phyloP scores from a whole-genome alignment of 2,797 vertebrate genomes.

The Cyprinodon diabolis region DNA sequence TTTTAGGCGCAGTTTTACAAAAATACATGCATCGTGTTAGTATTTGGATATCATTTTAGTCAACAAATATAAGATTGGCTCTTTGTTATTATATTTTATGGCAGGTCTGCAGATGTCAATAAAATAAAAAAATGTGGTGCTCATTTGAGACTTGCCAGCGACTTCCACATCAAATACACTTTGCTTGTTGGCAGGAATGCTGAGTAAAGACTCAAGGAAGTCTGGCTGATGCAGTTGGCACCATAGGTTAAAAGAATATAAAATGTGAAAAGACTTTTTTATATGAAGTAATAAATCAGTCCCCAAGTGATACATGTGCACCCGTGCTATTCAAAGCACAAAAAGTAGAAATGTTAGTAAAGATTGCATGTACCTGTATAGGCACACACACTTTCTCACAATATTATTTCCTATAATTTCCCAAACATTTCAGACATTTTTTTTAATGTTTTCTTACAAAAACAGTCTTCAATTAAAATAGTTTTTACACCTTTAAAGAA shows the following conservation, averaged over 20 bases:
- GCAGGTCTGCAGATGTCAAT: constrained; percentile 63
- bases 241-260: constrained; percentile 64
- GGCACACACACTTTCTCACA: constrained; percentile 60
- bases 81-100: constrained; percentile 60
- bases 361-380: constrained; percentile 58
- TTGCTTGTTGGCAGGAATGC: constrained; percentile 64
- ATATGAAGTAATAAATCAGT: constrained; percentile 64
- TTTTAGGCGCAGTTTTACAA: constrained; percentile 74
- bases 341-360: constrained; percentile 70
- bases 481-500: constrained; percentile 51
- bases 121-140: constrained; percentile 55
- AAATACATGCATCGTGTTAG: constrained; percentile 78
- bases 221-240: constrained; percentile 64
- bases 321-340: constrained; percentile 66
- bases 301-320: constrained; percentile 51
- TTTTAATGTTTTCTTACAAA: constrained; percentile 8
- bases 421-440: constrained; percentile 50
- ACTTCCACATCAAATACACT: constrained; percentile 53
- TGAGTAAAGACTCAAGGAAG: constrained; percentile 55
- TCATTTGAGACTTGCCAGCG: constrained; percentile 59
- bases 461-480: constrained; percentile 73
- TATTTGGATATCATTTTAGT: constrained; percentile 70
- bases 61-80: constrained; percentile 72
- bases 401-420: constrained; percentile 53
- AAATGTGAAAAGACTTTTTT: constrained; percentile 47